phyloP scores from a whole-genome alignment of 2,888 invertebrate species.

The Megamerina dolium region DNA sequence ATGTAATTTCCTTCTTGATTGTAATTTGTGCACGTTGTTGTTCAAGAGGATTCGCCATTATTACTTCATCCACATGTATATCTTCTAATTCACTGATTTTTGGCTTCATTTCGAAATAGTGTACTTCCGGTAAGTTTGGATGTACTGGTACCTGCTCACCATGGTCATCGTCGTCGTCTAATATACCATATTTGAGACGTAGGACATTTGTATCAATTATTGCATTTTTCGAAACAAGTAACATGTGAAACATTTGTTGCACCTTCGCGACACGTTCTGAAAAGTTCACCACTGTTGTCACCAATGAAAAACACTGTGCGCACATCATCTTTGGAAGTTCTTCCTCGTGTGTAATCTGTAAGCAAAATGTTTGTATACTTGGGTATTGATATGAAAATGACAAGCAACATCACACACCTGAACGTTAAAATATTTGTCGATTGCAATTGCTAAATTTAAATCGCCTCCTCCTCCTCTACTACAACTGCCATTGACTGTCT shows the following conservation, averaged over 20 bases:
- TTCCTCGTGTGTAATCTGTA: conserved; percentile 33
- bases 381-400: too few species aligned
- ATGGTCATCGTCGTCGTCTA: conserved; percentile 21
- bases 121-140: conserved; percentile 22
- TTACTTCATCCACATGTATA: conserved; percentile 1
- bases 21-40: conserved; percentile 7
- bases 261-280: conserved; percentile 38
- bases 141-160: conserved; percentile 17
- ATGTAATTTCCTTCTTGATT: conserved; percentile 20
- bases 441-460: conserved; percentile 29
- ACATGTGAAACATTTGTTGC: conserved; percentile 36
- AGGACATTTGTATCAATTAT: conserved; percentile 12
- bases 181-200: conserved; percentile 27
- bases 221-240: conserved; percentile 22
- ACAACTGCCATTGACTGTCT: not conserved
- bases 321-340: conserved; percentile 38
- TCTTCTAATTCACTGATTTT: conserved; percentile 17
- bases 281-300: conserved; percentile 35
- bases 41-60: conserved; percentile 2
- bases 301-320: conserved; percentile 32
- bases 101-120: conserved; percentile 28
- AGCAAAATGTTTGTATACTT: not conserved
- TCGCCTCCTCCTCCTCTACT: conserved; percentile 10
- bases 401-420: too few species aligned
- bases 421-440: conserved; percentile 39